Conservation (phyloP, 2,113 vertebrate genomes). For the Mystacornis crossleyi region DNA sequence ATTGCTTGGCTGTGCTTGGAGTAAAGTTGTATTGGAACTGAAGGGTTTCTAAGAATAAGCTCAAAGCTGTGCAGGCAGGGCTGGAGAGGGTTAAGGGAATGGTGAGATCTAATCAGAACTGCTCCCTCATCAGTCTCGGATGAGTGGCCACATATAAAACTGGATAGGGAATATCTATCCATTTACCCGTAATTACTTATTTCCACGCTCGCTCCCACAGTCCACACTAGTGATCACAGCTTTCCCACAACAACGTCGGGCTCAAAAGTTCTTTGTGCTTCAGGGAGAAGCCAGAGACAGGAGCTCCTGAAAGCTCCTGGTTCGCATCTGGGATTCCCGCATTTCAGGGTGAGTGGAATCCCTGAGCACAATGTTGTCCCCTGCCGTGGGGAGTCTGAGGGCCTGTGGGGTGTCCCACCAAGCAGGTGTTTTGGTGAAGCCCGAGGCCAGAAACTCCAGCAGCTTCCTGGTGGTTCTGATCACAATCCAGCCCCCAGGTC, state of each 20-base stretch:
- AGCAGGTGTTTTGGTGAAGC: neutral
- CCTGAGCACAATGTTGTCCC: neutral
- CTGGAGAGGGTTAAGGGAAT: slow-evolving; percentile 26
- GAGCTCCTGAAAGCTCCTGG: neutral
- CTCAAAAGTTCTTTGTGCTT: neutral
- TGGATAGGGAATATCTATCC: neutral
- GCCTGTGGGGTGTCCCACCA: neutral
- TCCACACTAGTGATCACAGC: neutral
- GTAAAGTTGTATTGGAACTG: neutral
- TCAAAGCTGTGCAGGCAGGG: neutral
- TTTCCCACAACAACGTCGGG: neutral
- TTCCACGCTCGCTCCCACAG: neutral
- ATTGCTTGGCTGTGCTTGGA: neutral
- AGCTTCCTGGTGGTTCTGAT: neutral
- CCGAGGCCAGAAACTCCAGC: neutral
- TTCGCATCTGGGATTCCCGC: accelerated
- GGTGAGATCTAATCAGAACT: slow-evolving; percentile 3
- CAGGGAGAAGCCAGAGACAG: neutral
- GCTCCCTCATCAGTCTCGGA: slow-evolving; percentile 54
- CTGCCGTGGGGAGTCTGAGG: neutral
- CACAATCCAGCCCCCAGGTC: accelerated
- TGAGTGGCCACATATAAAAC: slow-evolving; percentile 53
- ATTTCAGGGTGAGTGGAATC: neutral
- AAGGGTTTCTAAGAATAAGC: neutral
- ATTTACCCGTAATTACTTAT: slow-evolving; percentile 23